Evolutionary conservation across 2,888 invertebrate species (phyloP).

Genomic region (Philonicus albiceps): DNA sequence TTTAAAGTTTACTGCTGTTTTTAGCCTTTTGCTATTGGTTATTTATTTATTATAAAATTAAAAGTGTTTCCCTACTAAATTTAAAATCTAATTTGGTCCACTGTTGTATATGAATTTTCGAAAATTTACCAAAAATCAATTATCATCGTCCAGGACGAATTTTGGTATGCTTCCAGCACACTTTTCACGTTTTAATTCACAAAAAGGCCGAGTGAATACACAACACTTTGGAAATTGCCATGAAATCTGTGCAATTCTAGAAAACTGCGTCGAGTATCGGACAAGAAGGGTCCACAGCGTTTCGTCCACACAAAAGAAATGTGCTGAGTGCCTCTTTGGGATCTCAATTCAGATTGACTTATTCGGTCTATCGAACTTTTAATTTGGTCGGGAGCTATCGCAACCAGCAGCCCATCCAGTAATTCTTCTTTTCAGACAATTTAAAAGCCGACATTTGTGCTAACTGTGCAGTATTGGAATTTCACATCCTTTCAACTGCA

Average conservation of each 20-base stretch:
- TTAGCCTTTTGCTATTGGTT: too few species aligned
- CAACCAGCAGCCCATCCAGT: conserved; percentile 32
- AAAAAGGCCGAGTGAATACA: neutral
- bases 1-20: too few species aligned
- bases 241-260: neutral
- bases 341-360: conserved; percentile 38
- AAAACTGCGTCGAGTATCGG: conserved; percentile 8
- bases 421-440: conserved; percentile 40
- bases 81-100: neutral
- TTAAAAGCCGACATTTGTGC: conserved; percentile 42
- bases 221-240: neutral
- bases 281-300: neutral
- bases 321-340: conserved; percentile 42
- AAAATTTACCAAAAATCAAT: neutral
- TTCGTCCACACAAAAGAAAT: conserved; percentile 29
- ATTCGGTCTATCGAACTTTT: conserved; percentile 40
- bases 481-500: conserved; percentile 33
- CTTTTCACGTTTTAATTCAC: neutral
- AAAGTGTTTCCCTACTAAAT: too few species aligned
- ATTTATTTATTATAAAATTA: too few species aligned
- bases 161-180: neutral
- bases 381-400: conserved; percentile 34
- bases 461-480: conserved; percentile 41
- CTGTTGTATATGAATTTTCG: neutral
- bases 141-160: neutral